phyloP scores from a whole-genome alignment of 2,797 vertebrate species.

The Eptatretus atami region DNA sequence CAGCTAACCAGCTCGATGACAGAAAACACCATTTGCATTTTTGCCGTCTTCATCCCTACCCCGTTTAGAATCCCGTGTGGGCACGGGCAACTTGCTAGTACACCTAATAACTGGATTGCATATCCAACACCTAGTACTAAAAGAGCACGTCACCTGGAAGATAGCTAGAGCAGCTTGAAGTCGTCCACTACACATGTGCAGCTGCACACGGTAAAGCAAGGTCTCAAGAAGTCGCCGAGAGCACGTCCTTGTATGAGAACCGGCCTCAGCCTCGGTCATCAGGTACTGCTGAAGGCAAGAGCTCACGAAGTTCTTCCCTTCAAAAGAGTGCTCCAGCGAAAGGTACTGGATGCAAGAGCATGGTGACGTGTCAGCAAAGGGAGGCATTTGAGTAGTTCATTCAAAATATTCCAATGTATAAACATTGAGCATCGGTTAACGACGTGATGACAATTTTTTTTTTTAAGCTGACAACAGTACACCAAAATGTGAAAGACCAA shows the following conservation, averaged over 20 bases:
- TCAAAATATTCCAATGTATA: too few relatives aligned
- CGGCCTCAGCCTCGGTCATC: slow-evolving; percentile 12
- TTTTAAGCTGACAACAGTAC: too few relatives aligned
- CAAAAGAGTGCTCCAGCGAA: slow-evolving; percentile 44
- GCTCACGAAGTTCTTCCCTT: slow-evolving; percentile 65
- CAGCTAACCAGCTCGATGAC: too few relatives aligned
- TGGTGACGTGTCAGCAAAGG: slow-evolving; percentile 8
- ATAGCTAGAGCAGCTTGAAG: slow-evolving; percentile 31
- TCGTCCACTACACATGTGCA: slow-evolving; percentile 44
- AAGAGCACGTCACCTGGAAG: slow-evolving; percentile 27
- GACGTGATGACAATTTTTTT: background rate
- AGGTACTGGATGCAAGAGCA: slow-evolving; percentile 26
- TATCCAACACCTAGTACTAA: too few relatives aligned
- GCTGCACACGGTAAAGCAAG: slow-evolving; percentile 43
- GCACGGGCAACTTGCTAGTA: too few relatives aligned
- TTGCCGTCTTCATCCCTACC: too few relatives aligned
- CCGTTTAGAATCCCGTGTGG: too few relatives aligned
- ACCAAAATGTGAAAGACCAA: too few relatives aligned
- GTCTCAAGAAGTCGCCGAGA: slow-evolving; percentile 67
- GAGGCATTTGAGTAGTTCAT: too few relatives aligned
- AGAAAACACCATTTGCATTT: too few relatives aligned
- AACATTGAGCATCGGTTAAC: background rate
- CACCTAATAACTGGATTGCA: too few relatives aligned
- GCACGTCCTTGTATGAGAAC: slow-evolving; percentile 10
- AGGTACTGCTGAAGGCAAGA: slow-evolving; percentile 41